Base-by-base conservation (phyloP, 2,113 vertebrate genomes). In the Bos javanicus region DNA sequence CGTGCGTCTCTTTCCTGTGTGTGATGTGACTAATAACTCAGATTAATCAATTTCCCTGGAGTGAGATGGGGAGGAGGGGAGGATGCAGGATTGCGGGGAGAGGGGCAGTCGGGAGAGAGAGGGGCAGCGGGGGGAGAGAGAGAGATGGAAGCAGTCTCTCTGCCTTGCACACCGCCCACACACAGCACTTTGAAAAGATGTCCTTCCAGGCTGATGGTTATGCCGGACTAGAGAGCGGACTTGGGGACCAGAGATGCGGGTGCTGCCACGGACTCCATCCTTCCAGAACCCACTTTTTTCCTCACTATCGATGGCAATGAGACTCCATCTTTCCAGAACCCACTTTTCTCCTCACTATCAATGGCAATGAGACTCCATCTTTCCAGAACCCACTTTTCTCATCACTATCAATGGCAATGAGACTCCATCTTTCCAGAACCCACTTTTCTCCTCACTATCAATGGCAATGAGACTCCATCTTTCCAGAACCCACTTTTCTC, bases 11-110 rank as follows among this genome's bases (percentile, higher is more conserved):
- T 97, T 96, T 87, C 96, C 95, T 82, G 36, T 87, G 97, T 98
- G 97, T 92, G 96, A 93, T 76, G 90, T 25, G 80, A 98, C 98
- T 97, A 98, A 97, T 94, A 97, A 76, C 97, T 96, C 95, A 95
- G 96, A 98, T 98, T 98, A 98, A 98, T 98, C 98, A 97, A 78
- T 6, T 91, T 95, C 88, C 87, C 97, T 86, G 30, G 52, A 91
- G 56, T 5, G 8, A 28, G n/a, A 71, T 15, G 12, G 43, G 14
- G 57, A 43, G 39, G 57, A 76, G 21, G 6, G 59, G 16, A 28
- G 78, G 48, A 12, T 50, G 16, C 26, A 17, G 46, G 39, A 25
- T 14, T 2, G 1, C 5, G 2, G 64, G 7, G 30, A 10, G 16
- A 17, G 46, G 5, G 46, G 46, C 0, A 0, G 9, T 67, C 2